These are phyloP conservation scores for Mechanitis mazaeus DNA, from an alignment of 2,888 invertebrate species.

Conservation along the genomic window DNA sequence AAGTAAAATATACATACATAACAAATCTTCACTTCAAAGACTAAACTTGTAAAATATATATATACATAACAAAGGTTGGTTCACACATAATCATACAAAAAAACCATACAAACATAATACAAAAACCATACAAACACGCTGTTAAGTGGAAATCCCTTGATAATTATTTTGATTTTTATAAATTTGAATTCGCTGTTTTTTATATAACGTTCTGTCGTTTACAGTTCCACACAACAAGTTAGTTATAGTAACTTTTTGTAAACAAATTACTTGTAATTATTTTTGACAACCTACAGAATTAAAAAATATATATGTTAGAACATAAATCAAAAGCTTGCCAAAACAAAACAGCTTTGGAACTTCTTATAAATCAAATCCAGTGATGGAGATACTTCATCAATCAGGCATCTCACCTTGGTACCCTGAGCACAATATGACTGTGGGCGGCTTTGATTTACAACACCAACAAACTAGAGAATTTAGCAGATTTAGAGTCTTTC, in stretches of 20 bases:
- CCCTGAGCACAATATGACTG: not conserved
- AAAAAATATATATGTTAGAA: no score
- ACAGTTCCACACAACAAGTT: no score
- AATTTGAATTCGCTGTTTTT: no score
- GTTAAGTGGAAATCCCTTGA: constrained; percentile 11
- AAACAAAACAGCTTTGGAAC: not conserved
- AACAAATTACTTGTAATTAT: no score
- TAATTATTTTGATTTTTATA: constrained; percentile 8
- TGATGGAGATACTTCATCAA: not conserved
- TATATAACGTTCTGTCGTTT: no score
- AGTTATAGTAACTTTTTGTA: no score
- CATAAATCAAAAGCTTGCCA: not conserved
- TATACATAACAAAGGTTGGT: no score
- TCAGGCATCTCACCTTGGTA: not conserved
- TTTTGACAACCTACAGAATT: no score
- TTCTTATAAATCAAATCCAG: constrained; percentile 4
- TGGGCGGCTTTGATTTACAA: constrained; percentile 1
- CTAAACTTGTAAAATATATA: no score
- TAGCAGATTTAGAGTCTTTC: not conserved
- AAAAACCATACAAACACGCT: constrained; percentile 11
- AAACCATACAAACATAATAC: constrained; percentile 8
- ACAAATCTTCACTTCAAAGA: no score
- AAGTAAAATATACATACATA: no score
- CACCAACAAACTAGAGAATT: constrained; percentile 4
- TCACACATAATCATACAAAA: not conserved